These are phyloP conservation scores for Amphipoea lucens DNA, from an alignment of 2,888 invertebrate species.

Conservation along the genomic window DNA sequence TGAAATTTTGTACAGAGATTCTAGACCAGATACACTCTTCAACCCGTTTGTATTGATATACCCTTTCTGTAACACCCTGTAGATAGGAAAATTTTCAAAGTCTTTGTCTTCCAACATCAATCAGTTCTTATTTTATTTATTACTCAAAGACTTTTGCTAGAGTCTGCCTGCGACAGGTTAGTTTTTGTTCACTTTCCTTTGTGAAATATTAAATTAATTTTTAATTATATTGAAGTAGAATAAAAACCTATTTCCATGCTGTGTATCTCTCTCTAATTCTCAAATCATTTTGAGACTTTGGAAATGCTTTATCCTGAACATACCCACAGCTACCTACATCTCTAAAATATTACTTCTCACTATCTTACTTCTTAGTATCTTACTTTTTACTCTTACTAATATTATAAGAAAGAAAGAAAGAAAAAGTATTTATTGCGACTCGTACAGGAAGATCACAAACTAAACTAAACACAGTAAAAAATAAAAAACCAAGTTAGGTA, in stretches of 20 bases:
- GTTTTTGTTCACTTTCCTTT: conserved; percentile 27
- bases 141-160: conserved; percentile 18
- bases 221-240: conserved; percentile 1
- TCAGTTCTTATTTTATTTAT: conserved; percentile 54
- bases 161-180: conserved; percentile 27
- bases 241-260: neutral
- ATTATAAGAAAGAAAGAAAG: too few relatives aligned
- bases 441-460: too few relatives aligned
- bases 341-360: neutral
- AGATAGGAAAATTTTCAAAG: conserved; percentile 39
- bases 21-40: too few relatives aligned
- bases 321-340: neutral
- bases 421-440: too few relatives aligned
- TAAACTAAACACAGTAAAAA: too few relatives aligned
- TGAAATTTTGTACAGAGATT: too few relatives aligned
- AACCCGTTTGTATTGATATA: too few relatives aligned
- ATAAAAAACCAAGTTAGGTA: too few relatives aligned
- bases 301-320: neutral
- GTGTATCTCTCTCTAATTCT: neutral
- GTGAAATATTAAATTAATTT: conserved; percentile 16
- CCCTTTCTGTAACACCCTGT: too few relatives aligned
- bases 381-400: too few relatives aligned
- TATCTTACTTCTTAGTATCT: too few relatives aligned
- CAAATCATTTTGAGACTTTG: neutral
- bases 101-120: conserved; percentile 58